Evolutionary conservation across 35 echinoderm and acorn worm species (phyloP), one percentile per base, ranked within the genome.

Genomic region (Heliocidaris tuberculata): DNA sequence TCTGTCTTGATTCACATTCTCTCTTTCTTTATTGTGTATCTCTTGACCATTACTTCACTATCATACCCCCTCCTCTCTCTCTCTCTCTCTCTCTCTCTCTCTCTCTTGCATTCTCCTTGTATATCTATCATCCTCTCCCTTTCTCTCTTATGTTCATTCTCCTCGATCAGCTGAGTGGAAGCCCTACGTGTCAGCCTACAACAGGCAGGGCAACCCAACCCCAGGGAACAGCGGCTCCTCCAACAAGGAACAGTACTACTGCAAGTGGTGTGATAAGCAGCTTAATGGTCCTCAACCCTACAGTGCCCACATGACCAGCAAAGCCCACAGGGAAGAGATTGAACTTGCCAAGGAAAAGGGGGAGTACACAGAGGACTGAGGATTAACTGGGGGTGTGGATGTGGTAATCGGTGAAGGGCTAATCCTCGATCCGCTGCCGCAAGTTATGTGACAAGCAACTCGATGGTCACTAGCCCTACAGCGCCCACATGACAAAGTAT

Each of bases 251-350:
- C 48, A 95, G 30, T 99, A 96, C 93, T 97, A 96, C 94, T 99
- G 98, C 90, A 86, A 93, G 7, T 32, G 96, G 10, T 99, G 98
- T 90, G 93, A 96, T 6, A 99, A 99, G 90, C 86, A 97, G 47
- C 94, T 99, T 4, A 99, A 99, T 30, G 98, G 98, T 6, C 95
- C 96, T 31, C 94, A 95, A 60, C 98, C 98, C 21, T 99, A 97
- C 32, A 86, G 85, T 9, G 95, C 98, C 59, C 98, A 99, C 60
- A 97, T 99, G 95, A 13, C 48, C 29, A 99, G 98, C 61, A 99
- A 97, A 86, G 98, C 95, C 2, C 98, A 99, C 93, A 96, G 94
- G 56, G 92, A 97, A 88, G 98, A 99, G 94, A 95, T 99, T 12
- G 95, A 97, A 78, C 60, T 97, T 21, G 96, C 94, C 15, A 94